Base-by-base conservation (phyloP, 2,888 invertebrate species). In the Bembecia ichneumoniformis region DNA sequence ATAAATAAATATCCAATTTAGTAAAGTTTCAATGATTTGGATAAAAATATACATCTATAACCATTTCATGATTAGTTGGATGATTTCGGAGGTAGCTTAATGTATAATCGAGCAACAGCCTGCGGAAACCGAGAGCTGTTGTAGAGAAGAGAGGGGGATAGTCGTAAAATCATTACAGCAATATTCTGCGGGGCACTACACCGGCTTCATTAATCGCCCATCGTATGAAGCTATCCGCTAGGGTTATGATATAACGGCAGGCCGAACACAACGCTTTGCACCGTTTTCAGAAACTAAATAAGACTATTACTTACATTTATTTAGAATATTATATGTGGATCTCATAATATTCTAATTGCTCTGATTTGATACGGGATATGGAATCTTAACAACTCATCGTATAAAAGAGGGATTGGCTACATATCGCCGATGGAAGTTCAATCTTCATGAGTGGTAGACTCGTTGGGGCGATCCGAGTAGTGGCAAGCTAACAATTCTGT, bases 101-200 rank as follows among this genome's bases (percentile, higher is more conserved):
- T 82, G 83, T 82, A 84, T 86, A 84, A 80, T 83, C 80, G 79
- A 84, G 83, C 81, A 80, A 79, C 71, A 72, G 68, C 72, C 75
- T 74, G 72, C 46, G 50, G 49, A 49, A 47, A 50, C 58, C 67
- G 66, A 68, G 66, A 58, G 59, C 64, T 61, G 62, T 58, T 57
- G 58, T 56, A 55, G 58, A 59, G 59, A 60, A 59, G 53, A 52
- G 49, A 55, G 62, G 57, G 59, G 54, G 58, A 63, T 70, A 72
- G 72, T 82, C 77, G 77, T 84, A 83, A 84, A 87, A 83, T 84
- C 84, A 86, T 87, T 86, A 86, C 76, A 71, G 72, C 75, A 76
- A 73, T 78, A 75, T 76, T 82, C 81, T 77, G 76, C 68, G 71
- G 72, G 74, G 71, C 74, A 74, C 73, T 75, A 73, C 70, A 70